These are phyloP conservation scores for Herminia tarsipennalis DNA, from an alignment of 2,888 invertebrate genomes.

Conservation along the genomic window DNA sequence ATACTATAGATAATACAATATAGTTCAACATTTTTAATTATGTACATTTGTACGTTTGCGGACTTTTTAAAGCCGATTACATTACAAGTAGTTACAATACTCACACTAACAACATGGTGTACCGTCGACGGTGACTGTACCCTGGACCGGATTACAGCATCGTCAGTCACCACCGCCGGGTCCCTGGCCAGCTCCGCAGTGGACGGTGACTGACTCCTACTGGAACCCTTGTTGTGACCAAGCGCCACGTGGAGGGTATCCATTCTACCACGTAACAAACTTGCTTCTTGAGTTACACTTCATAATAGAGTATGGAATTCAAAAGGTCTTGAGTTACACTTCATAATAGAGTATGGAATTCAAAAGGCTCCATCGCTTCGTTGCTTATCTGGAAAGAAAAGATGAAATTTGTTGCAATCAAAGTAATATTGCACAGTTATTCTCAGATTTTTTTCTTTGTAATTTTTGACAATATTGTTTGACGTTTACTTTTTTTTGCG, in stretches of 20 bases:
- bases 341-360: slow-evolving; percentile 33
- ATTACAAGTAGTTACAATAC: slow-evolving; percentile 27
- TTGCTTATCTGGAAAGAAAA: slow-evolving; percentile 51
- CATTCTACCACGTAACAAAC: slow-evolving; percentile 52
- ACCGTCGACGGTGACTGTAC: slow-evolving; percentile 77
- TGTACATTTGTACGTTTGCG: not conserved
- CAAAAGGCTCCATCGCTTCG: slow-evolving; percentile 55
- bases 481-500: too few relatives aligned
- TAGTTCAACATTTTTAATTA: not conserved
- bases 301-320: slow-evolving; percentile 31
- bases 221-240: slow-evolving; percentile 86
- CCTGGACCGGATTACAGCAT: slow-evolving; percentile 75
- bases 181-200: slow-evolving; percentile 78
- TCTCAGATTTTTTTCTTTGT: too few relatives aligned
- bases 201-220: slow-evolving; percentile 87
- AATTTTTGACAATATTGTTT: too few relatives aligned
- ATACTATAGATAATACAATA: too few relatives aligned
- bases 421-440: too few relatives aligned
- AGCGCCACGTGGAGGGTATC: slow-evolving; percentile 77
- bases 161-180: slow-evolving; percentile 73
- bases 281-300: slow-evolving; percentile 20
- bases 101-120: slow-evolving; percentile 75
- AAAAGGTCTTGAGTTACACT: slow-evolving; percentile 17
- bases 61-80: not conserved
- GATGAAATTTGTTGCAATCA: not conserved